phyloP scores from a whole-genome alignment of 2,888 invertebrate genomes.

The Acronicta leporina region DNA sequence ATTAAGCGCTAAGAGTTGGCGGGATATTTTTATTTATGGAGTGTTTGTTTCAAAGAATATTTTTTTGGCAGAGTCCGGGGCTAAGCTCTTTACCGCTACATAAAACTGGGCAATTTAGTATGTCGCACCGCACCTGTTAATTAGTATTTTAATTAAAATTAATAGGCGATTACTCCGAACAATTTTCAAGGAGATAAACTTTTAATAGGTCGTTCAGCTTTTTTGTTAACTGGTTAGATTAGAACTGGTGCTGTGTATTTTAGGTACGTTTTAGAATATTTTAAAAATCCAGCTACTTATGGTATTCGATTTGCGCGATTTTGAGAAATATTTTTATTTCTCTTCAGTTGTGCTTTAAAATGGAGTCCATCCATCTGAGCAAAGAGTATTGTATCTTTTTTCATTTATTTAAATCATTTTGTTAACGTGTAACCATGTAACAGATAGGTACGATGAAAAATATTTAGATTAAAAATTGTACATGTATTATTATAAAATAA shows the following conservation, averaged over 20 bases:
- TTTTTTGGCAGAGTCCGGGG: constrained; percentile 68
- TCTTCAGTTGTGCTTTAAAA: too few relatives aligned
- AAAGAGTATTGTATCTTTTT: too few relatives aligned
- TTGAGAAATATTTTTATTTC: not conserved
- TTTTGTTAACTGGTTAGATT: constrained; percentile 47
- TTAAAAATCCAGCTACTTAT: not conserved
- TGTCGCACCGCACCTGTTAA: constrained; percentile 76
- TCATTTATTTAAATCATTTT: too few relatives aligned
- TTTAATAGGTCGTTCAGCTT: constrained; percentile 58
- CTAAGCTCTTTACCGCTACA: constrained; percentile 75
- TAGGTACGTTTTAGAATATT: constrained; percentile 24
- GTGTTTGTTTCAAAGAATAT: constrained; percentile 74
- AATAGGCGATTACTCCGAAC: constrained; percentile 79
- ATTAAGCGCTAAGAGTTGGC: constrained; percentile 67
- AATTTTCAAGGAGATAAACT: constrained; percentile 72
- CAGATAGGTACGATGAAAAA: too few relatives aligned
- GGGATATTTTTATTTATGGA: constrained; percentile 79
- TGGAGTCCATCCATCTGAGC: too few relatives aligned
- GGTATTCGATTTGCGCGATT: not conserved
- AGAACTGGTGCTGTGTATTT: constrained; percentile 17
- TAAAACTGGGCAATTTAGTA: constrained; percentile 78
- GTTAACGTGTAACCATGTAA: too few relatives aligned
- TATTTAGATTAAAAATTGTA: too few relatives aligned
- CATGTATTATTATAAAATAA: too few relatives aligned
- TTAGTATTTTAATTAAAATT: constrained; percentile 86